phyloP scores from a whole-genome alignment of 2,797 vertebrate species.

The Poecile montanus region DNA sequence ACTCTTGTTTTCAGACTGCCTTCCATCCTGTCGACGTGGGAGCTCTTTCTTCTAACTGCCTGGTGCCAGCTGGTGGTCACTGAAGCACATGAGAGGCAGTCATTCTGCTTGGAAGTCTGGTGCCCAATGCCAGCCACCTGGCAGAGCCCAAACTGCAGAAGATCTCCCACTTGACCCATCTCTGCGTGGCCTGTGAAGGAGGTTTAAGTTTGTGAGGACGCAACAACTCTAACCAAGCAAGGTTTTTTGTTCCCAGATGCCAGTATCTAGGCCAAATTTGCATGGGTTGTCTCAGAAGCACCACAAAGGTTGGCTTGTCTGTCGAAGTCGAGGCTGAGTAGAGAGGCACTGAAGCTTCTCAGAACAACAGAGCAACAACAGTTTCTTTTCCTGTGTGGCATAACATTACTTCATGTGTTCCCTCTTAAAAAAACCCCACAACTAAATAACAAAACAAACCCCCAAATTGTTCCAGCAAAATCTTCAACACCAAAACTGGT shows the following conservation, averaged over 20 bases:
- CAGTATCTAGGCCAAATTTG: neutral
- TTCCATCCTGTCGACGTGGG: fast-evolving
- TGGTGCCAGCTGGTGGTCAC: neutral
- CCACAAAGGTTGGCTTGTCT: neutral
- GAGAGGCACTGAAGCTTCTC: neutral
- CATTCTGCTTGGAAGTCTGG: neutral
- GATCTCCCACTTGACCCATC: neutral
- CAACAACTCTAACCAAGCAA: neutral
- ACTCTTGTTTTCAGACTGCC: neutral
- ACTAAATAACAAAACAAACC: neutral
- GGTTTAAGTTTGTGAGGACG: neutral
- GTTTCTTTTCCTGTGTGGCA: neutral
- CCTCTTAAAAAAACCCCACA: neutral
- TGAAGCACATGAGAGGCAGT: neutral
- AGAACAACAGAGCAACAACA: neutral
- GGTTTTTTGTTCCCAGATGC: neutral
- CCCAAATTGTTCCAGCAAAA: neutral
- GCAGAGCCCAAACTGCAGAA: neutral
- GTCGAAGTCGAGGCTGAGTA: neutral
- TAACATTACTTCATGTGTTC: neutral
- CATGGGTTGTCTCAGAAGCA: neutral
- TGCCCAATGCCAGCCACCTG: neutral
- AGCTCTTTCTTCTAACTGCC: neutral
- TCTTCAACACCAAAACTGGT: neutral
- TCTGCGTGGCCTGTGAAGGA: neutral